phyloP scores from a whole-genome alignment of 1,140 invertebrate species.

The Rhagoletis pomonella region DNA sequence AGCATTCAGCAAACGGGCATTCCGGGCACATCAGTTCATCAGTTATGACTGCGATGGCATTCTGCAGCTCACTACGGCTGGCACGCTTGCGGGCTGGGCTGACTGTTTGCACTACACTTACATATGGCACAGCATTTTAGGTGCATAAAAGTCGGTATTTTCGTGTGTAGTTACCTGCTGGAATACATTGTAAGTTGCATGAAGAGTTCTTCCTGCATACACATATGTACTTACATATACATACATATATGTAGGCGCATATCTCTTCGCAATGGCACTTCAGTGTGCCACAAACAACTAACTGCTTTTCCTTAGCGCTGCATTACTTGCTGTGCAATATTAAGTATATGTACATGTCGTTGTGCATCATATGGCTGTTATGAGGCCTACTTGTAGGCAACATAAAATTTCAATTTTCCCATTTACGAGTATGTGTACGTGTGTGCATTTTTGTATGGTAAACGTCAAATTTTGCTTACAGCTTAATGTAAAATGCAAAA shows the following conservation, averaged over 20 bases:
- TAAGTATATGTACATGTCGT: too few relatives aligned
- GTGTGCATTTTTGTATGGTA: neutral
- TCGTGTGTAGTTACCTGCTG: neutral
- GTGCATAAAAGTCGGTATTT: neutral
- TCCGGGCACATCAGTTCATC: neutral
- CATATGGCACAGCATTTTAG: constrained; percentile 3
- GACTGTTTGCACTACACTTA: neutral
- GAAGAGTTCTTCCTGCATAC: neutral
- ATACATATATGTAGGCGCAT: neutral
- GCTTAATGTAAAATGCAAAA: constrained; percentile 44
- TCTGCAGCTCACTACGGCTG: neutral
- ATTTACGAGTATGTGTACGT: neutral
- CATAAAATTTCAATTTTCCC: constrained; percentile 45
- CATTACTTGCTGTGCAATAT: neutral
- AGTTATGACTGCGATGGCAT: constrained; percentile 3
- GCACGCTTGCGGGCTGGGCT: neutral
- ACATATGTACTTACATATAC: too few relatives aligned
- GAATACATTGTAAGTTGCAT: neutral
- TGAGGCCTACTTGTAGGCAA: constrained; percentile 46
- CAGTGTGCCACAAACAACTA: neutral
- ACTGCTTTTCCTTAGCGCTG: neutral
- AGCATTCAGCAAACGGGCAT: neutral
- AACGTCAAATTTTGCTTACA: constrained; percentile 40
- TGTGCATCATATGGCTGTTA: neutral
- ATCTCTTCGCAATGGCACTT: neutral